Evolutionary conservation across 2,888 invertebrate genomes (phyloP).

Genomic region (Lasius fuliginosus): DNA sequence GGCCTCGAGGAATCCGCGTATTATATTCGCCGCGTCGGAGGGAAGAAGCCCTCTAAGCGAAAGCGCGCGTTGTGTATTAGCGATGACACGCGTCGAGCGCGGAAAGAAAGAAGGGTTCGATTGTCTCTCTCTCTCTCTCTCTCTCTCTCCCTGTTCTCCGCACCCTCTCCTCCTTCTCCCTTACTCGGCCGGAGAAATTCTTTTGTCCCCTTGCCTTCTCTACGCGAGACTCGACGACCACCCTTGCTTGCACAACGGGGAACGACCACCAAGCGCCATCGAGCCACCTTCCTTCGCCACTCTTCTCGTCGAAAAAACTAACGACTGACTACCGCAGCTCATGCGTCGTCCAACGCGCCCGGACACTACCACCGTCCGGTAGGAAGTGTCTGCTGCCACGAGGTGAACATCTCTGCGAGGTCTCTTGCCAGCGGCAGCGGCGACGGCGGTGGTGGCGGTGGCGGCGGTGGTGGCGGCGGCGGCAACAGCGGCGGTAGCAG

Average conservation of each 20-base stretch:
- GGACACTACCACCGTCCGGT: constrained; percentile 77
- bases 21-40: constrained; percentile 65
- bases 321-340: constrained; percentile 62
- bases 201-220: constrained; percentile 23
- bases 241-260: constrained; percentile 14
- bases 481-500: constrained; percentile 57
- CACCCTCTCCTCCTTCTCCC: background rate
- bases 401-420: constrained; percentile 74
- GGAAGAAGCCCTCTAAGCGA: constrained; percentile 77
- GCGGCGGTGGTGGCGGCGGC: constrained; percentile 45
- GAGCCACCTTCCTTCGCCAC: constrained; percentile 58
- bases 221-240: constrained; percentile 17
- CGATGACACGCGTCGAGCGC: constrained; percentile 69
- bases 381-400: constrained; percentile 76
- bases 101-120: constrained; percentile 69
- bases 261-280: constrained; percentile 60
- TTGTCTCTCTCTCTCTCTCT: constrained; percentile 37
- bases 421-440: constrained; percentile 69
- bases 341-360: constrained; percentile 74
- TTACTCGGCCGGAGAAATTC: background rate
- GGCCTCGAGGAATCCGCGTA: constrained; percentile 71
- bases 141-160: background rate
- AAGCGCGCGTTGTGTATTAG: constrained; percentile 73
- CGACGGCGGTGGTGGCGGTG: constrained; percentile 56
- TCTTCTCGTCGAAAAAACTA: constrained; percentile 56